phyloP scores from a whole-genome alignment of 2,113 vertebrate genomes.

The Cairina moschata region DNA sequence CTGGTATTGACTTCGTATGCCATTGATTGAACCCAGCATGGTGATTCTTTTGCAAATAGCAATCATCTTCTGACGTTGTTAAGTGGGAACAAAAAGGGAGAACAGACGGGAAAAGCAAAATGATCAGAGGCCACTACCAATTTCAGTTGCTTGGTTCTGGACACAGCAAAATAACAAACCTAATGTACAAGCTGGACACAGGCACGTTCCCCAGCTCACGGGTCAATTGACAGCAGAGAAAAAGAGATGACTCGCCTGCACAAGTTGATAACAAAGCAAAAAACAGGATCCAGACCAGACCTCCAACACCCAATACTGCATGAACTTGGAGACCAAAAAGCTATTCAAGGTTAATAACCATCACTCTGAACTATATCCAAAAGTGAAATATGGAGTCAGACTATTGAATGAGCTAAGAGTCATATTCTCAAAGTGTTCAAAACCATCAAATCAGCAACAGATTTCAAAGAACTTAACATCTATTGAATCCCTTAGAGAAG shows the following conservation, averaged over 20 bases:
- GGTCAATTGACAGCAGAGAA: neutral
- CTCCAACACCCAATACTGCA: neutral
- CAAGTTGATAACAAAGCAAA: neutral
- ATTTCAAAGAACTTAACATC: conserved; percentile 16
- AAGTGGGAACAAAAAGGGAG: neutral
- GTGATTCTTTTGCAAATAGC: neutral
- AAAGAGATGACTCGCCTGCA: neutral
- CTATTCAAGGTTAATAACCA: neutral
- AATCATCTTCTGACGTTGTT: neutral
- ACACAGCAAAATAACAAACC: neutral
- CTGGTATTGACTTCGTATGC: neutral
- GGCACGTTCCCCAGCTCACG: neutral
- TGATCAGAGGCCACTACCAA: neutral
- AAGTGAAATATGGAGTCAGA: conserved; percentile 16
- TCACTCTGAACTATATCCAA: neutral
- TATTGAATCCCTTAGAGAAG: neutral
- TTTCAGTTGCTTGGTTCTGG: neutral
- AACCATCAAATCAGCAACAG: neutral
- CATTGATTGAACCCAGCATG: neutral
- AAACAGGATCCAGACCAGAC: neutral
- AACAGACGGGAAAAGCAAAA: neutral
- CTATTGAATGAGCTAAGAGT: conserved; percentile 18
- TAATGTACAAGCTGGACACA: neutral
- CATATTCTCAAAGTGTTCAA: neutral
- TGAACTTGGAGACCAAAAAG: neutral